Evolutionary conservation across 2,888 invertebrate genomes (phyloP), one percentile per base, ranked within the genome.

Genomic region (Subacronicta megacephala): DNA sequence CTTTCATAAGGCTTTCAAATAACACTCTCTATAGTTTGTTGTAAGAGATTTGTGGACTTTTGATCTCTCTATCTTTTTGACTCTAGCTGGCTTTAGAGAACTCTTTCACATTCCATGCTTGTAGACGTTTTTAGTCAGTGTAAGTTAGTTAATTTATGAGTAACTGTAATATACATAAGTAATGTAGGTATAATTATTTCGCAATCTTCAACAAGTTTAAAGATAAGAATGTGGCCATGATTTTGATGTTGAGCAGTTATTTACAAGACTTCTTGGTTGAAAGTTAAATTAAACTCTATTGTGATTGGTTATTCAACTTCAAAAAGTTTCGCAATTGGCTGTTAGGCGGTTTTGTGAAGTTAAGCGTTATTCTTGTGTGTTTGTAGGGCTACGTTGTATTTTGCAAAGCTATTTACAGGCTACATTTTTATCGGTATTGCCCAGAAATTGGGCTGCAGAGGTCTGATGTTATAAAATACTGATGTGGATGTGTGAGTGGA

Each of bases 21-120:
- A 29, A 37, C 38, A 42, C 50, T 52, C 42, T 60, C 35, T 55
- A 62, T 64, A 62, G 47, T 63, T 64, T 62, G 56, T 68, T 57
- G 57, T 49, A 7, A 6, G 3, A 7, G 3, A 9, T 3, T 13
- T 23, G 9, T 40, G 2, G 40, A 13, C 26, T 26, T 26, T 26
- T 26, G 10, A 10, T 23, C 23, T 23, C 1, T 23, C 23, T 20
- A 20, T 20, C 6, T 6, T n/a, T n/a, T n/a, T n/a, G n/a, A n/a
- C n/a, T n/a, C n/a, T n/a, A n/a, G n/a, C n/a, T n/a, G n/a, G n/a
- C n/a, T n/a, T n/a, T n/a, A n/a, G n/a, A n/a, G n/a, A n/a, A n/a
- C n/a, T n/a, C n/a, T n/a, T n/a, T n/a, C n/a, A n/a, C n/a, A n/a
- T n/a, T n/a, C n/a, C n/a, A n/a, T n/a, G n/a, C n/a, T n/a, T n/a